Base-by-base conservation (phyloP, 2,797 vertebrate species). In the Tauraco hartlaubi region DNA sequence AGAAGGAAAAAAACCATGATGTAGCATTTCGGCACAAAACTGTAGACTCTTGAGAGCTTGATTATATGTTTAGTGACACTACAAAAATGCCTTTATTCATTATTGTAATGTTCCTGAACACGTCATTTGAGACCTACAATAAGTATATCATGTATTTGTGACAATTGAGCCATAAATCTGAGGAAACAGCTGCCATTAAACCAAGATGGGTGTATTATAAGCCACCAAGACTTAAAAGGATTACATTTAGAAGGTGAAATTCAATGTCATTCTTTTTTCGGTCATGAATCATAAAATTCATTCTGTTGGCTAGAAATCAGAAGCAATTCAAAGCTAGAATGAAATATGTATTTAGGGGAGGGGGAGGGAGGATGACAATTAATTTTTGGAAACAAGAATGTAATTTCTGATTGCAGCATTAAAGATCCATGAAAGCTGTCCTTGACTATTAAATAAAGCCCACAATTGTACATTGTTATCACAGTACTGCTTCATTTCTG, bases 241-340 rank as follows among this genome's bases (percentile, higher is more conserved):
- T 96, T 97, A 94, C 71, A 63, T 61, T 94, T 69, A 85, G 76
- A 96, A 97, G 97, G 96, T 93, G 95, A 94, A 94, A 93, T 84
- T 84, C 93, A 97, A 96, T 96, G 96, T 95, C 94, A 90, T 67
- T 88, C 86, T 93, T 85, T 92, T 88, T 92, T 89, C 63, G 92
- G 73, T n/a, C 35, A 48, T 44, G 67, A 95, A 90, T 64, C 11
- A 15, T 77, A 93, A 95, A 95, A 94, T 78, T 48, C 85, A 31
- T 82, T 84, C 62, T 86, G n/a, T 81, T 94, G 94, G 83, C 84
- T 86, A 69, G 66, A 92, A 88, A 84, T 58, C 94, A 88, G 62
- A 90, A 95, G 63, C 33, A 88, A 73, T 76, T 92, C 71, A 84
- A 83, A 79, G 44, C 48, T 67, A 59, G 72, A 89, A 85, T 94